Evolutionary conservation across 2,888 invertebrate species (phyloP), one percentile per base, ranked within the genome.

Genomic region (Lasioglossum zephyrum): DNA sequence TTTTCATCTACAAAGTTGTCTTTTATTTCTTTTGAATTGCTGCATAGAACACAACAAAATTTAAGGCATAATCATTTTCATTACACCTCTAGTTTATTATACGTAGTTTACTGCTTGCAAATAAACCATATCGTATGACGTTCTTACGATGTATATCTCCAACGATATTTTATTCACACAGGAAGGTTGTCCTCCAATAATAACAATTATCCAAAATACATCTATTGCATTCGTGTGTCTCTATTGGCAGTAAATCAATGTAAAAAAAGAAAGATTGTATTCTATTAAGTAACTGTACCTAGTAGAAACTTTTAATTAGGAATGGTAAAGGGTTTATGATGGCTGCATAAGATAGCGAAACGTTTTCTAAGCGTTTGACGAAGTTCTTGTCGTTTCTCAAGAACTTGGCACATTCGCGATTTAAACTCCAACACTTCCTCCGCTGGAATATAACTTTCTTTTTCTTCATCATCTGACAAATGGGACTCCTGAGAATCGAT

Each of bases 401-500:
- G 97, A 92, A 98, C 97, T 95, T 97, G 97, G 94, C 97, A 96
- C 94, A 96, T 96, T 94, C 97, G 97, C 90, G 97, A 97, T 96
- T 98, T 97, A 95, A 98, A 98, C 95, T 98, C 97, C 95, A 97
- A 96, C 90, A 99, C 97, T 95, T 98, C 98, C 95, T 98, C 98
- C 92, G 97, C 97, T 90, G 98, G 98, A 96, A 98, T 98, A 96
- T 97, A 97, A 96, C 97, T 97, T 89, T 95, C 95, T 84, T 95
- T 95, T 92, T 96, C 97, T 92, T 97, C 97, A 90, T 97, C 97
- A 93, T 97, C 97, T 89, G 97, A 97, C 90, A 97, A 97, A 96
- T 97, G 97, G 89, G 97, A 97, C 93, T 98, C 97, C 98, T 98
- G 93, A 73, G 95, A 88, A 36, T 1, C 81, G 82, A 78, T 18